Percentiles rank a stretch among this genome's conserved stretches.
Conservation (phyloP, 1,140 invertebrate genomes). For the Eueides isabella region DNA sequence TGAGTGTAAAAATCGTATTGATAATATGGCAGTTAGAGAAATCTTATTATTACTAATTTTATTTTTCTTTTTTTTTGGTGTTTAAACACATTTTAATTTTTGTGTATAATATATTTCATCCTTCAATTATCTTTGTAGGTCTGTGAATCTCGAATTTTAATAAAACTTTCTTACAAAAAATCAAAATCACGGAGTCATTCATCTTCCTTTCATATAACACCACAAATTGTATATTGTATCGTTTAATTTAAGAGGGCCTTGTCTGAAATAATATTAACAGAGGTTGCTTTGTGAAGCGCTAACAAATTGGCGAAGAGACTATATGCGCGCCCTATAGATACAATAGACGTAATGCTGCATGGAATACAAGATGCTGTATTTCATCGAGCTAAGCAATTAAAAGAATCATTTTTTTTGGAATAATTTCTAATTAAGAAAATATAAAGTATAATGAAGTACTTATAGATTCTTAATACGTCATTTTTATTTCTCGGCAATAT, state of each 20-base stretch:
- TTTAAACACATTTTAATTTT: too few relatives aligned
- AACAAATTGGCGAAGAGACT: constrained; percentile 66
- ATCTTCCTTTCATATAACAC: constrained; percentile 42
- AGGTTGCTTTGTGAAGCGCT: constrained; percentile 67
- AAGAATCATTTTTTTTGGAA: too few relatives aligned
- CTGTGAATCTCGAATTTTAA: constrained; percentile 2
- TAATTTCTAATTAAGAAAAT: too few relatives aligned
- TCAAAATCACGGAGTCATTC: constrained; percentile 28
- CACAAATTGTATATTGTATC: constrained; percentile 50
- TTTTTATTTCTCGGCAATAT: too few relatives aligned
- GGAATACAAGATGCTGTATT: constrained; percentile 29
- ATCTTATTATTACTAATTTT: too few relatives aligned
- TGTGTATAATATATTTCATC: too few relatives aligned
- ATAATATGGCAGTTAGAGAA: too few relatives aligned
- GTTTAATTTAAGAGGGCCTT: constrained; percentile 60
- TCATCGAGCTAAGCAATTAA: background rate
- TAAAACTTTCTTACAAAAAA: constrained; percentile 15
- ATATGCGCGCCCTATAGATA: constrained; percentile 39
- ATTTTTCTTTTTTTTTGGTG: too few relatives aligned
- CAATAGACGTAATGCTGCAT: constrained; percentile 37
- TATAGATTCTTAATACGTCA: too few relatives aligned
- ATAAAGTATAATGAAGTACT: too few relatives aligned
- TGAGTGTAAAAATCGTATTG: too few relatives aligned
- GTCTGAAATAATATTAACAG: constrained; percentile 65
- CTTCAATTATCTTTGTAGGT: background rate